Conservation (phyloP, 1,140 invertebrate genomes). For the Lasioglossum baleicum region DNA sequence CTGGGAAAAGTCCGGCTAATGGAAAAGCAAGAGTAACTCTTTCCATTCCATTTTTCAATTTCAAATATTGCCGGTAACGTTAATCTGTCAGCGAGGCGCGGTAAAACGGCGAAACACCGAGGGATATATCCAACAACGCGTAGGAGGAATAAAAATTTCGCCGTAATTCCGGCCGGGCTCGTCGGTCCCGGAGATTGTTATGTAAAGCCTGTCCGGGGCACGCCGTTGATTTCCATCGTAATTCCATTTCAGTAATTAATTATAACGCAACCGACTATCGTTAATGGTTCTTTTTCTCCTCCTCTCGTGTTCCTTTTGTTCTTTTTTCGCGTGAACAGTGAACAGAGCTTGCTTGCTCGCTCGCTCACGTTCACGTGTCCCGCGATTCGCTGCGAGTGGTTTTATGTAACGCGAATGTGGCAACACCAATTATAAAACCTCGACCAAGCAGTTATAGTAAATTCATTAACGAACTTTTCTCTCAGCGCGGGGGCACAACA, state of each 20-base stretch:
- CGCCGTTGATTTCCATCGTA: conserved; percentile 17
- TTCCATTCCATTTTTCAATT: background rate
- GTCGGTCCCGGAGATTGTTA: background rate
- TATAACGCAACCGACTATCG: conserved; percentile 24
- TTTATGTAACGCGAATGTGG: conserved; percentile 46
- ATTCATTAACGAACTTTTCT: conserved; percentile 50
- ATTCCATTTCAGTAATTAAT: conserved; percentile 34
- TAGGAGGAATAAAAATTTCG: background rate
- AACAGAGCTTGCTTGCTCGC: background rate
- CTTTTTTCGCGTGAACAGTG: background rate
- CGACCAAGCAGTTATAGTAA: conserved; percentile 44
- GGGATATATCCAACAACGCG: background rate
- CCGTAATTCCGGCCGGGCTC: background rate
- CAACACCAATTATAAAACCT: conserved; percentile 44
- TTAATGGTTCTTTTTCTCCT: conserved; percentile 8
- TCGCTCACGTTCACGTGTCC: conserved; percentile 11
- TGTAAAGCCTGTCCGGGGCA: background rate
- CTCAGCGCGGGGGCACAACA: conserved; percentile 8
- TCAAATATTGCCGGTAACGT: background rate
- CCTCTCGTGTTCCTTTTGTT: background rate
- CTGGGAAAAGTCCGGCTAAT: background rate
- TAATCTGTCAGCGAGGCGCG: background rate
- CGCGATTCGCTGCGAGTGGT: background rate
- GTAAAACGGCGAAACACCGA: background rate
- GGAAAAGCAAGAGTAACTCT: background rate